Base-by-base conservation (phyloP, 2,797 vertebrate species). In the Sebastes itinus region DNA sequence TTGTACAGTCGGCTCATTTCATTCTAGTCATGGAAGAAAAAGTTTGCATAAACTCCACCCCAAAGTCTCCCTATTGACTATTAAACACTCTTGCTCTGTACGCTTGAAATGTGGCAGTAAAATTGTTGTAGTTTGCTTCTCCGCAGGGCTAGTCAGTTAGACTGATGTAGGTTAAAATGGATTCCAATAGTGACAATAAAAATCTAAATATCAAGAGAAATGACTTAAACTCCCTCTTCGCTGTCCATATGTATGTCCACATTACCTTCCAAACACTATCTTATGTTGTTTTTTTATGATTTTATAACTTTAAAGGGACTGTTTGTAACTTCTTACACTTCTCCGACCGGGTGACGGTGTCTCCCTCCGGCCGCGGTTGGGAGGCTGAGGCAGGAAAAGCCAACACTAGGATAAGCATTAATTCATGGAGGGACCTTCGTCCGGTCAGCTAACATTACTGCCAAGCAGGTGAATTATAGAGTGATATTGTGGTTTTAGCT, bases 21-120 rank as follows among this genome's bases (percentile, higher is more conserved):
- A 75, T 71, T 81, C 64, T 56, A 89, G 74, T 85, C 74, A 87
- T 72, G 78, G 82, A 78, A 65, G 56, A 75, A 77, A 20, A 77
- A 33, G 42, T 76, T 75, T 78, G 27, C 23, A 60, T 64, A 63
- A 78, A 60, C 61, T 84, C 82, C 81, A 73, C 71, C 78, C 69
- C 42, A 27, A 59, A 33, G 27, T 63, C 54, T 73, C 27, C 64
- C 77, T 61, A 23, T 38, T 11, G 72, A 75, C 61, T 16, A 63
- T 55, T 32, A 71, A 62, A 77, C 67, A 27, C 59, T 61, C 7
- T 55, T 11, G 33, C 67, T 67, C 60, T 70, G 63, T n/a, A 25
- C 27, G 32, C 22, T 68, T 60, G 8, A 75, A 61, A 76, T 58
- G 69, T 13, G 18, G 42, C 25, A 23, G n/a, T 25, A 67, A 60